Evolutionary conservation across 2,888 invertebrate species (phyloP).

Genomic region (Theristus sp.): DNA sequence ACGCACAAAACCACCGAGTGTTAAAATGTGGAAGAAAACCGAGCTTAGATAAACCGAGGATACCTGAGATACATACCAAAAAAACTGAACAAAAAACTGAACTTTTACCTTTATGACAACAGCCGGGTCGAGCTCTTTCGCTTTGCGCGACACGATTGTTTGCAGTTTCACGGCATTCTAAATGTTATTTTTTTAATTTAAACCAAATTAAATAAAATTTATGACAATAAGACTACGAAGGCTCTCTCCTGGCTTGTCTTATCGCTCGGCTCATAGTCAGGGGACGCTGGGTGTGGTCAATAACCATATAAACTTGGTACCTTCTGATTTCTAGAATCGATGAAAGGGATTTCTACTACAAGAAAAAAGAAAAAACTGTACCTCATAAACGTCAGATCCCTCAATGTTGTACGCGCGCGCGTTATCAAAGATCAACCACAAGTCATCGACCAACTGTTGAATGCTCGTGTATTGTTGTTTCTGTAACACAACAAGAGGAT

Average conservation of each 20-base stretch:
- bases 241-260: too few relatives aligned
- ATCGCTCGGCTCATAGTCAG: too few relatives aligned
- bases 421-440: slow-evolving; percentile 77
- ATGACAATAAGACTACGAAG: too few relatives aligned
- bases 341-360: background rate
- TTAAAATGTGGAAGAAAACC: too few relatives aligned
- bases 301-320: too few relatives aligned
- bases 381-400: slow-evolving; percentile 60
- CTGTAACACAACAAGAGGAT: slow-evolving; percentile 8
- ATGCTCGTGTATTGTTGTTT: slow-evolving; percentile 40
- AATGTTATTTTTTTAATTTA: background rate
- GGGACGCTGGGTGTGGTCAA: too few relatives aligned
- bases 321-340: too few relatives aligned
- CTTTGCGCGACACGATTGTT: slow-evolving; percentile 13
- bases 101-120: too few relatives aligned
- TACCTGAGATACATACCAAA: too few relatives aligned
- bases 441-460: slow-evolving; percentile 71
- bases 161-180: slow-evolving; percentile 57
- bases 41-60: too few relatives aligned
- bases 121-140: slow-evolving; percentile 12
- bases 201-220: background rate
- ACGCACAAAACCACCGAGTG: too few relatives aligned
- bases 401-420: slow-evolving; percentile 71
- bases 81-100: too few relatives aligned
- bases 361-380: slow-evolving; percentile 26